Conservation (phyloP, 2,888 invertebrate genomes). For the Phaonia tiefii region DNA sequence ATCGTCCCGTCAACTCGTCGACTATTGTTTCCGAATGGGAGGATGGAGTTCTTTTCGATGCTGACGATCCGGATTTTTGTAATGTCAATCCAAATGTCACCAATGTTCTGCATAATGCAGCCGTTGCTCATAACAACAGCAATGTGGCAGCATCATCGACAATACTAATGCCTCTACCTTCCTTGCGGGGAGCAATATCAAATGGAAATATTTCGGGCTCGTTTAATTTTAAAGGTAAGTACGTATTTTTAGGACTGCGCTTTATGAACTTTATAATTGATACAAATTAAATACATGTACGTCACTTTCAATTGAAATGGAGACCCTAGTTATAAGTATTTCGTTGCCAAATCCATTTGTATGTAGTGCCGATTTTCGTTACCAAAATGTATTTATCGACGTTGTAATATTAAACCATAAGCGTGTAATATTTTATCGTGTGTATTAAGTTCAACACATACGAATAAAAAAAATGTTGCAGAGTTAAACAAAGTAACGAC, state of each 20-base stretch:
- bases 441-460: not conserved
- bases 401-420: slow-evolving; percentile 29
- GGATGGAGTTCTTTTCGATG: slow-evolving; percentile 78
- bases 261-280: no score
- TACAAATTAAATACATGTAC: no score
- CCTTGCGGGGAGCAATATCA: slow-evolving; percentile 63
- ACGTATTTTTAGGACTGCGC: no score
- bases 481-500: slow-evolving; percentile 26
- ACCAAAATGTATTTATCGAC: no score
- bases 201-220: slow-evolving; percentile 69
- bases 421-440: slow-evolving; percentile 28
- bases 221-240: slow-evolving; percentile 76
- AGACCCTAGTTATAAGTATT: not conserved
- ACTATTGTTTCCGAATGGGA: slow-evolving; percentile 79
- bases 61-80: slow-evolving; percentile 80
- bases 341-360: slow-evolving; percentile 11
- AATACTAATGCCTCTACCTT: slow-evolving; percentile 45
- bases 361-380: no score
- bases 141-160: slow-evolving; percentile 17
- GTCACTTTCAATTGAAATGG: not conserved
- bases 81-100: slow-evolving; percentile 70
- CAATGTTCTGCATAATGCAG: slow-evolving; percentile 69
- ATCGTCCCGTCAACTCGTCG: slow-evolving; percentile 69
- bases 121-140: slow-evolving; percentile 22
- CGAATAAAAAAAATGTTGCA: slow-evolving; percentile 3